Evolutionary conservation across 2,888 invertebrate species (phyloP), one percentile per base, ranked within the genome.

Genomic region (Protonemura montana): DNA sequence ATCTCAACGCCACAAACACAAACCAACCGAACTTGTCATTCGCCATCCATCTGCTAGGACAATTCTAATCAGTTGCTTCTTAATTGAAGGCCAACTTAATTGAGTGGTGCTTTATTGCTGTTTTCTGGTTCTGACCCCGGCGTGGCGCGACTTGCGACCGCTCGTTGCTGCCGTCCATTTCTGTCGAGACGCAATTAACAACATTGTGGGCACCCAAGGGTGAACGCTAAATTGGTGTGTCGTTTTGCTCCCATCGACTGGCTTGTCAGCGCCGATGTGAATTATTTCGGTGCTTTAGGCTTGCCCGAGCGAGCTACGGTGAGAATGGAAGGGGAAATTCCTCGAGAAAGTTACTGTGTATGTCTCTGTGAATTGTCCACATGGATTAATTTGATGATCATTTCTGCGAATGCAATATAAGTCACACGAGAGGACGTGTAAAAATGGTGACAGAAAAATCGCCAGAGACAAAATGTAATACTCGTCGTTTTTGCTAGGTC

Each of bases 1-100:
- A 6, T 35, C 35, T 35, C 35, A 10, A 35, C 35, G 35, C 3
- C 35, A 59, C 59, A 59, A 13, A 41, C 41, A 41, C 41, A 41
- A 7, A 21, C 59, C 59, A 6, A 6, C 35, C 21, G 16, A 59
- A 59, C 21, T 59, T 13, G 16, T 59, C 59, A 59, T 59, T 59
- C 59, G 59, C 59, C 59, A 59, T 13, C 59, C 59, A 59, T 59
- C 59, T 59, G 59, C 59, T 59, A 59, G 59, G 59, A 59, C 59
- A 59, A 59, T 28, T 78, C 78, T 78, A 78, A 78, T 78, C 78
- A 78, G 28, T 78, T 78, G 78, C n/a, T 78, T 78, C 27, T 78
- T n/a, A 78, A 78, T 78, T 78, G 78, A 78, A 78, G 78, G 78
- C 26, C 78, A 78, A 78, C 26, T 78, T 78, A 78, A 78, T 78